Base-by-base conservation (phyloP, 2,888 invertebrate species). In the Buathra laborator region DNA sequence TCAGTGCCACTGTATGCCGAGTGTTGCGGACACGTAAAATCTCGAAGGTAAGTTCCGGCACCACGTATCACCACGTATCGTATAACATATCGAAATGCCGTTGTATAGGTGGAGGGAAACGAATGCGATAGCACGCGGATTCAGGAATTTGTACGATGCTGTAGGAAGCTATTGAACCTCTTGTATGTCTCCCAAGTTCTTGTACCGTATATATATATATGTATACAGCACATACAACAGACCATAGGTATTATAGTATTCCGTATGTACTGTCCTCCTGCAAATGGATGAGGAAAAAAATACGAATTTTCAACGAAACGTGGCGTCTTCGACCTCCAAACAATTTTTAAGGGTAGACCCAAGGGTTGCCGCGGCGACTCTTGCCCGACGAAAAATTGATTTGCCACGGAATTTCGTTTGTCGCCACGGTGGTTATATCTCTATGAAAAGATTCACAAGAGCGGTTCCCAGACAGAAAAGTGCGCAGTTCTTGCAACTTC, bases 401-500 rank as follows among this genome's bases (percentile, higher is more conserved):
- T 83, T 79, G 51, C 64, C 70, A 37, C 32, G 75, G 75, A 79
- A 82, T 81, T 85, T 71, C 59, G 59, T 70, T 78, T 62, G 37
- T 59, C 79, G 51, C 32, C 1, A 19, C 74, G 14, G 43, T 37
- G 59, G 53, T 62, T 59, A 64, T 62, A 64, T 62, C 46, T 16
- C 51, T 9, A 14, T 16, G 51, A 70, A 70, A 70, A 70, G 51
- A 16, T n/a, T 32, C 51, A 4, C 51, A 32, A n/a, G 51, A 70
- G 10, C 32, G 51, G 16, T 29, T 37, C 6, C 9, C 37, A 37
- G 71, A 37, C 37, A 43, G 32, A 6, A 43, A 14, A 51, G 48
- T 59, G 48, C 24, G 44, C 44, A 37, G 5, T 56, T 44, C 16
- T 48, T 56, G 46, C 67, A 59, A 56, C 46, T 44, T 59, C 66